Percentiles rank a stretch among this genome's conserved stretches.
Evolutionary conservation across 2,888 invertebrate species (phyloP).

Genomic region (Phanerotoma sp.): DNA sequence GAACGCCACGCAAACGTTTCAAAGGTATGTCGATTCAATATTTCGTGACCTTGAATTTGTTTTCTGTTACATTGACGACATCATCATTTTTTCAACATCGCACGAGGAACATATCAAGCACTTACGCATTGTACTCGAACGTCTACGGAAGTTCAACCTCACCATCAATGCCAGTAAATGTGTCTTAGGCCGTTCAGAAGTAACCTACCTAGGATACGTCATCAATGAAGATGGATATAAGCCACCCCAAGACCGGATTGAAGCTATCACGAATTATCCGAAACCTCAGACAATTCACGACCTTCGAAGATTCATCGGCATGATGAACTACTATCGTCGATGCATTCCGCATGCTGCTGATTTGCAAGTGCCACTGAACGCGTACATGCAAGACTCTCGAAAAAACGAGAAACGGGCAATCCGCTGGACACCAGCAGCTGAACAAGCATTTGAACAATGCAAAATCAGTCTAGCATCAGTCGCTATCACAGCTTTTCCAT

Average conservation of each 20-base stretch:
- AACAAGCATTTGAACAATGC: constrained; percentile 14
- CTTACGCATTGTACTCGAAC: neutral
- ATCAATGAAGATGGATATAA: neutral
- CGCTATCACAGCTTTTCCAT: constrained; percentile 1
- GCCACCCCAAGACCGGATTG: neutral
- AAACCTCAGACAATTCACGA: constrained; percentile 5
- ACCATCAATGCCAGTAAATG: neutral
- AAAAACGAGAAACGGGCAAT: constrained; percentile 16
- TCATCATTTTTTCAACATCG: neutral
- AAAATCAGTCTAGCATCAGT: constrained; percentile 8
- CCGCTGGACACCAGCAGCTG: neutral
- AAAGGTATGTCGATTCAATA: neutral
- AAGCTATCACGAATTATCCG: neutral
- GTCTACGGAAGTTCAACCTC: neutral
- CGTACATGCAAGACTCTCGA: constrained; percentile 3
- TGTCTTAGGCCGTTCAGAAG: neutral
- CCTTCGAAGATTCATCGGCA: constrained; percentile 10
- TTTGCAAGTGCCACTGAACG: constrained; percentile 11
- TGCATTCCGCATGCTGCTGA: constrained; percentile 10
- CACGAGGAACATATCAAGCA: neutral
- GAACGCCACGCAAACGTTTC: neutral
- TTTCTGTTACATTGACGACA: neutral
- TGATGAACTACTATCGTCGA: constrained; percentile 19
- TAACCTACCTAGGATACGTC: constrained; percentile 24
- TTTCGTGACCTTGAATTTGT: neutral